Percentiles rank a stretch among this genome's conserved stretches.
Conservation (phyloP, 2,888 invertebrate genomes). For the Oegoconia quadripuncta region DNA sequence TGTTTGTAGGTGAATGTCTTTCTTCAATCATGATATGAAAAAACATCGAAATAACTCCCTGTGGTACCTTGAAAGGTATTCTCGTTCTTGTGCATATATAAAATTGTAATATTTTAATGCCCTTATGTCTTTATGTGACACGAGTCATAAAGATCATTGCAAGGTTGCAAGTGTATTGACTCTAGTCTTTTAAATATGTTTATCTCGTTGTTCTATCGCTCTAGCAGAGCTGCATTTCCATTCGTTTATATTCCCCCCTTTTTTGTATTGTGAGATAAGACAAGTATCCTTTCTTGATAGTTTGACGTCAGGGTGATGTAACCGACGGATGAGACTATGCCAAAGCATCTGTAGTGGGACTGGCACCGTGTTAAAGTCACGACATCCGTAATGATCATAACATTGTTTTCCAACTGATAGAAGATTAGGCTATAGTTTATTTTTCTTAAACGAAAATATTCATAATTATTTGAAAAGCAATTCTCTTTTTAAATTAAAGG, state of each 20-base stretch:
- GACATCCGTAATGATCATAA: constrained; percentile 5
- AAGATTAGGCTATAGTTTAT: no score
- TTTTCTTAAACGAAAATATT: no score
- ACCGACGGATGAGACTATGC: constrained; percentile 54
- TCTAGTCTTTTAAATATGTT: constrained; percentile 68
- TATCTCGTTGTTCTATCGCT: constrained; percentile 63
- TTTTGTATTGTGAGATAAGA: constrained; percentile 40
- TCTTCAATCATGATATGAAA: constrained; percentile 3
- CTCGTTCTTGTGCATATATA: constrained; percentile 37
- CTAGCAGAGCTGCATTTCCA: constrained; percentile 55
- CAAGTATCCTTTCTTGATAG: constrained; percentile 49
- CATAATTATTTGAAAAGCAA: background rate
- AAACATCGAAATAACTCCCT: constrained; percentile 13
- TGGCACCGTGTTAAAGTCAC: constrained; percentile 25
- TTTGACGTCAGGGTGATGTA: constrained; percentile 71
- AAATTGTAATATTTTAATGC: constrained; percentile 65
- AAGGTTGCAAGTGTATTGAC: constrained; percentile 78
- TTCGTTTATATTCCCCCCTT: constrained; percentile 32
- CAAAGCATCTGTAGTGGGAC: constrained; percentile 48
- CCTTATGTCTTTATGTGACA: constrained; percentile 74
- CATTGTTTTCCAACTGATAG: background rate
- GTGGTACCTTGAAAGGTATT: background rate
- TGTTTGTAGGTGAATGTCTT: constrained; percentile 1
- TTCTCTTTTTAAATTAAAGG: no score
- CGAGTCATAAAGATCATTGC: constrained; percentile 71